These are phyloP conservation scores for Lithophane ornitopus DNA, from an alignment of 2,888 invertebrate genomes.

Conservation along the genomic window DNA sequence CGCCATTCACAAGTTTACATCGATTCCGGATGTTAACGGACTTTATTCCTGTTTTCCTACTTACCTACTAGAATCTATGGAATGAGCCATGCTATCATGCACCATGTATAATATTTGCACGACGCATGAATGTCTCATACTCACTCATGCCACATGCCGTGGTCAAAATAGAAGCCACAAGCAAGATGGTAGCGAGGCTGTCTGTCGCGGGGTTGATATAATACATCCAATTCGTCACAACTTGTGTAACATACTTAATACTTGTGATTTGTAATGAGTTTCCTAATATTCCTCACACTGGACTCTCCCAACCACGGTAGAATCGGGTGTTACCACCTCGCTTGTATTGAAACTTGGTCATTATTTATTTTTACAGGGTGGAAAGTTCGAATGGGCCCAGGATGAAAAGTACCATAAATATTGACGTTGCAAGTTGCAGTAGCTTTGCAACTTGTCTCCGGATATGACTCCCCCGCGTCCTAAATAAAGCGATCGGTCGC, in stretches of 20 bases:
- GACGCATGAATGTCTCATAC: neutral
- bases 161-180: neutral
- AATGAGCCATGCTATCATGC: neutral
- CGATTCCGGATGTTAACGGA: neutral
- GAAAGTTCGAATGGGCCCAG: neutral
- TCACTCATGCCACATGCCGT: neutral
- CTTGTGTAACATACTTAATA: neutral
- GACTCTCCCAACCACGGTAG: neutral
- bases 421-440: neutral
- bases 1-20: too few relatives aligned
- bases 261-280: neutral
- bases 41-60: neutral
- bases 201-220: neutral
- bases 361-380: neutral
- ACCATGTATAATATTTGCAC: too few relatives aligned
- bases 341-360: neutral
- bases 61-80: neutral
- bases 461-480: neutral
- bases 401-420: conserved; percentile 3
- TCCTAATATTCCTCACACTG: too few relatives aligned
- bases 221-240: neutral
- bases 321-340: neutral
- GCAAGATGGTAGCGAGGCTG: too few relatives aligned
- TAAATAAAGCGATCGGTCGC: neutral
- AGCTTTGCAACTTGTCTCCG: neutral